These are phyloP conservation scores for Tenebrosternarchus preto DNA, from an alignment of 2,113 vertebrate genomes.

Conservation along the genomic window DNA sequence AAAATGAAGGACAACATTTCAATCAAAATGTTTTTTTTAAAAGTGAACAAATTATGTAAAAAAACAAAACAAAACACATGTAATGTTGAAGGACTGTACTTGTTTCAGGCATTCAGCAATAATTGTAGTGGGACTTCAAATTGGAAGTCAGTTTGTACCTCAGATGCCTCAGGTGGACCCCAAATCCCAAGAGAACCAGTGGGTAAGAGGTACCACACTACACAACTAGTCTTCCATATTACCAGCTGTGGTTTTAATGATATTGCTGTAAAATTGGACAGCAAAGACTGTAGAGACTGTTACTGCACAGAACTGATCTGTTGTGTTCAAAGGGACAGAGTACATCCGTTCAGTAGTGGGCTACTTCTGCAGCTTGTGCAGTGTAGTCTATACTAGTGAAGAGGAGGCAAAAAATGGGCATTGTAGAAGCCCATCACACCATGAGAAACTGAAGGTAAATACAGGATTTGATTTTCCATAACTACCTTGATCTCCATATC, in stretches of 20 bases:
- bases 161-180: constrained; percentile 12
- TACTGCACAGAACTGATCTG: neutral
- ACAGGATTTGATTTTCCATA: neutral
- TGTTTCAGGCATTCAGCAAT: constrained; percentile 20
- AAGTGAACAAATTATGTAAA: neutral
- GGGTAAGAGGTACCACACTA: constrained; percentile 73
- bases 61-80: neutral
- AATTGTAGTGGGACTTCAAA: neutral
- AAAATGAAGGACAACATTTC: no score
- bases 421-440: constrained; percentile 69
- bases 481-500: neutral
- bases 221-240: neutral
- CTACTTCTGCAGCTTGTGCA: constrained; percentile 73
- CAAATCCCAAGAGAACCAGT: constrained; percentile 79
- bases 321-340: constrained; percentile 63
- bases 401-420: constrained; percentile 73
- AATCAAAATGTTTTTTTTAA: no score
- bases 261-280: neutral
- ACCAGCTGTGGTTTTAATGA: neutral
- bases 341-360: constrained; percentile 73
- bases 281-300: neutral
- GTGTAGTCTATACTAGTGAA: constrained; percentile 70
- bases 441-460: constrained; percentile 66
- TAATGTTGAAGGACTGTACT: neutral
- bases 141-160: no score